These are phyloP conservation scores for Muraenolepis orangiensis DNA, from an alignment of 2,797 vertebrate genomes.

Conservation along the genomic window DNA sequence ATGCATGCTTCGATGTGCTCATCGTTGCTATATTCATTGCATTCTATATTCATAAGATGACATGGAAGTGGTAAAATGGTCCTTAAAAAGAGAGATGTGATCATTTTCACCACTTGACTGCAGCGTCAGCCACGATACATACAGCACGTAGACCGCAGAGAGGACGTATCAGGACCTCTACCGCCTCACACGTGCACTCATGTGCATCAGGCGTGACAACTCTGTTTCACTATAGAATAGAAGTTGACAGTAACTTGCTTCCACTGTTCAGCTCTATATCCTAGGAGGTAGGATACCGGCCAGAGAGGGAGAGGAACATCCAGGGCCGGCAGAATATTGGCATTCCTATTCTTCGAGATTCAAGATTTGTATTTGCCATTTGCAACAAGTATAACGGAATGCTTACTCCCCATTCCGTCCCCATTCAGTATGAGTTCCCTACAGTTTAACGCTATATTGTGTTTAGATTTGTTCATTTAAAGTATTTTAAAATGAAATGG, in stretches of 20 bases:
- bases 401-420: no score
- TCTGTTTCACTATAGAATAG: neutral
- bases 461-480: no score
- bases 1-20: conserved; percentile 26
- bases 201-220: neutral
- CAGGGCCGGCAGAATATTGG: neutral
- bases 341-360: neutral
- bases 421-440: no score
- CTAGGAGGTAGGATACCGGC: neutral
- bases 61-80: conserved; percentile 13
- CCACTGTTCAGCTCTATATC: neutral
- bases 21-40: conserved; percentile 35
- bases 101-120: neutral
- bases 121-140: neutral
- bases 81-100: neutral
- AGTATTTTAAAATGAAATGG: neutral
- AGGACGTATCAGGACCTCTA: neutral
- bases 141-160: neutral
- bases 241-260: neutral
- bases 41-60: conserved; percentile 45
- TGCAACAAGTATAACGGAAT: no score
- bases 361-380: no score
- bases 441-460: no score
- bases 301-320: neutral
- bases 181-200: neutral